Base-by-base conservation (phyloP, 2,113 vertebrate genomes). In the Oceanites oceanicus region DNA sequence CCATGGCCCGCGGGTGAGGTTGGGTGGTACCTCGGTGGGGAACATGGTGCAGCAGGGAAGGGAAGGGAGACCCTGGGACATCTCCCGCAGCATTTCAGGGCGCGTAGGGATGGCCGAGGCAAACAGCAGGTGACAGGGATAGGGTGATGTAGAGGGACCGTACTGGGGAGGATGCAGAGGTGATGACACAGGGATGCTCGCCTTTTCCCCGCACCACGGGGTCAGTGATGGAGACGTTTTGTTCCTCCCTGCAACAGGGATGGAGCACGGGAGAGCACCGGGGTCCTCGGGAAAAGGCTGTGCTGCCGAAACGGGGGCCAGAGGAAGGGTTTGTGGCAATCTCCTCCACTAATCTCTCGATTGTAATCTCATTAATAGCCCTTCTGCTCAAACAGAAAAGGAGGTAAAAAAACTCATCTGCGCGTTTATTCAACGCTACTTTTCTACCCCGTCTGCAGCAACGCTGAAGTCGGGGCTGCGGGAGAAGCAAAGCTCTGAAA, bases 311-410 rank as follows among this genome's bases (percentile, higher is more conserved):
- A 62, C 0, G 0, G 80, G 86, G 73, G 30, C 76, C 61, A 16
- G 62, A 26, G 49, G 58, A 72, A 78, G 26, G 52, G 59, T 47
- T 30, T 34, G 16, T 32, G 70, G 86, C 40, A 8, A 68, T 34
- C 34, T 91, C 30, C 56, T 38, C n/a, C 0, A 0, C 83, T 96
- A 86, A 97, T 87, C 86, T 92, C 83, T 52, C 12, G 1, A 1
- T 38, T 26, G 73, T 96, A 89, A 96, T 97, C 96, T 91, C 87
- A 96, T 96, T 96, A 94, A 94, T 93, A 95, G 71, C 81, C 89
- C 78, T 77, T 83, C 77, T 90, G 91, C 80, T 55, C 94, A 83
- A 92, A 96, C 45, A 87, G 97, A 92, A 95, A 90, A 94, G 86
- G 42, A 91, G 76, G 61, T 22, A 92, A 91, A 88, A 91, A 88